Percentiles rank a stretch among this genome's conserved stretches.
These are phyloP conservation scores for Troides helena DNA, from an alignment of 2,888 invertebrate genomes.

Conservation along the genomic window DNA sequence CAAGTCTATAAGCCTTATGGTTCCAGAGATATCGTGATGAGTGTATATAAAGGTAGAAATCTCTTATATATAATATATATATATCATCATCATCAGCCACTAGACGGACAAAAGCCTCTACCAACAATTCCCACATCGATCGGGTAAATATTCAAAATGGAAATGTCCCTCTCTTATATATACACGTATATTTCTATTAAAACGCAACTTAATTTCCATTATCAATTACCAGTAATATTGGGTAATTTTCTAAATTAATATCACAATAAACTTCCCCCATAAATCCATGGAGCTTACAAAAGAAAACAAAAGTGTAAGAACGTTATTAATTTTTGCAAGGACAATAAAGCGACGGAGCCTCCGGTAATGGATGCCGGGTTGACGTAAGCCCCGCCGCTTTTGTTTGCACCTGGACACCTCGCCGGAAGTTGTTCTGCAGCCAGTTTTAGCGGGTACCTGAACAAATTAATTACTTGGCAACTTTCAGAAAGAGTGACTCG, in stretches of 20 bases:
- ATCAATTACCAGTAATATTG: no score
- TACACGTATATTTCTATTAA: background rate
- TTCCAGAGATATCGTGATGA: no score
- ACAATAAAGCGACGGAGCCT: conserved; percentile 57
- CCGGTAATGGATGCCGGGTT: conserved; percentile 49
- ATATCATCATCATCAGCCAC: no score
- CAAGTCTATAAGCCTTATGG: no score
- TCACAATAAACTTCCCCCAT: conserved; percentile 6
- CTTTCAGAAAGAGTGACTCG: background rate
- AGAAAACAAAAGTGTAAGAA: conserved; percentile 57
- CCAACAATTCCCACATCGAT: no score
- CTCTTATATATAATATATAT: no score
- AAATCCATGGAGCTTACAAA: conserved; percentile 31
- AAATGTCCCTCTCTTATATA: no score
- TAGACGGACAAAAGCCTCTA: no score
- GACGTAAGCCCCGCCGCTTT: conserved; percentile 18
- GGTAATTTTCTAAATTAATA: no score
- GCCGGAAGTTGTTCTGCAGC: conserved; percentile 15
- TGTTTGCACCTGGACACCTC: conserved; percentile 29
- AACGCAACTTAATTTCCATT: conserved; percentile 8
- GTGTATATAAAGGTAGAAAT: no score
- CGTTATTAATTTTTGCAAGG: conserved; percentile 59
- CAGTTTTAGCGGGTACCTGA: conserved; percentile 15
- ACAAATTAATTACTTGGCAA: conserved; percentile 26
- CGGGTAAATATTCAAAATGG: no score